These are phyloP conservation scores for Saccopteryx bilineata DNA, from an alignment of 2,113 vertebrate species.

Conservation along the genomic window DNA sequence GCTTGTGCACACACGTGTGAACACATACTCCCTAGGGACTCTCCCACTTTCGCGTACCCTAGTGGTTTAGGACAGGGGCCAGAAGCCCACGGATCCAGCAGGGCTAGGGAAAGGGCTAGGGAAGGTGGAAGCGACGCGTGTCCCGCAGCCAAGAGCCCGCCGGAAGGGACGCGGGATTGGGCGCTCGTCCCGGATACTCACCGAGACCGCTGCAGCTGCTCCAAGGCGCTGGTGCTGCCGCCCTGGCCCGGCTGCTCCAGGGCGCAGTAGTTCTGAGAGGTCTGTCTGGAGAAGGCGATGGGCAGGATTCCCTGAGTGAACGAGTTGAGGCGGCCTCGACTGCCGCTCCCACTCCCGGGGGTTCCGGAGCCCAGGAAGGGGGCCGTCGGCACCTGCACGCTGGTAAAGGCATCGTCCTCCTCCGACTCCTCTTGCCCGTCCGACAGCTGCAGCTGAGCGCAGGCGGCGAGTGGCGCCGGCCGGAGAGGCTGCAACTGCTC, in stretches of 20 bases:
- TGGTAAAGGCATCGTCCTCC: constrained; percentile 90
- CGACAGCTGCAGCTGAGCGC: constrained; percentile 85
- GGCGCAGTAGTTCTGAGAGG: constrained; percentile 89
- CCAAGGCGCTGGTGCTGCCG: constrained; percentile 88
- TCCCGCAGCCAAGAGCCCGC: background rate
- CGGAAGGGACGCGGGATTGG: background rate
- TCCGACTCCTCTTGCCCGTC: constrained; percentile 82
- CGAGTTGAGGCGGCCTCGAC: constrained; percentile 94
- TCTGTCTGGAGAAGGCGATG: constrained; percentile 89
- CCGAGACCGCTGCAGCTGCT: constrained; percentile 94
- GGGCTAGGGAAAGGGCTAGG: background rate
- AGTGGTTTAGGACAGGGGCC: background rate
- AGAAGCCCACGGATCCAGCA: background rate
- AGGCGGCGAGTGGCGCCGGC: constrained; percentile 76
- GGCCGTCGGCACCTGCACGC: constrained; percentile 85
- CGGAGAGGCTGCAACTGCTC: constrained; percentile 75
- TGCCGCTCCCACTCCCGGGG: constrained; percentile 78
- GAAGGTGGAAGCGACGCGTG: background rate
- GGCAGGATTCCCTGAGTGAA: constrained; percentile 96
- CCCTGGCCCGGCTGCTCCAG: constrained; percentile 90
- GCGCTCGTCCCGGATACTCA: constrained; percentile 82
- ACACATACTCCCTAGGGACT: background rate
- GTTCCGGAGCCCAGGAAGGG: constrained; percentile 81
- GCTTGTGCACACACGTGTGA: background rate
- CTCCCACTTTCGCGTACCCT: background rate